These are phyloP conservation scores for Dendroctonus ponderosae DNA, from an alignment of 1,140 invertebrate genomes.

Conservation along the genomic window DNA sequence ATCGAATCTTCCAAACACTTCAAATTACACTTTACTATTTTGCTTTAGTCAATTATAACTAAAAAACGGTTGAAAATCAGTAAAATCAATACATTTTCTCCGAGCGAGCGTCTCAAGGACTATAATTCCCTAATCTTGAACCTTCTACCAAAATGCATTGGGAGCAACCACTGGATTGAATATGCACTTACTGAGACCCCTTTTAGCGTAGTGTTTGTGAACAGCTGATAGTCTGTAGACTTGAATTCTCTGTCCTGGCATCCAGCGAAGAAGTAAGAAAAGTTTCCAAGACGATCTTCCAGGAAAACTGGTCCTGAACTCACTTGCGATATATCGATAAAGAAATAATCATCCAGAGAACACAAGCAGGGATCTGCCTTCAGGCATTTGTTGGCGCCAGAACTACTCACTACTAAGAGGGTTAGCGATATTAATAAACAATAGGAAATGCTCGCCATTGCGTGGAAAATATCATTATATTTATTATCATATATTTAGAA, in stretches of 20 bases:
- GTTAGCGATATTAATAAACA: not conserved
- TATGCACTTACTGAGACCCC: slow-evolving; percentile 11
- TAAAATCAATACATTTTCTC: not conserved
- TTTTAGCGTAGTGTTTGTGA: slow-evolving; percentile 1
- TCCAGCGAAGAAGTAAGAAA: slow-evolving; percentile 36
- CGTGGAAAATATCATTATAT: slow-evolving; percentile 8
- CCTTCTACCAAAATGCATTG: too few species aligned
- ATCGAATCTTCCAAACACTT: too few species aligned
- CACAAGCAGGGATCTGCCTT: slow-evolving; percentile 25
- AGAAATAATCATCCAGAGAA: slow-evolving; percentile 28
- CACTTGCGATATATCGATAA: slow-evolving; percentile 25
- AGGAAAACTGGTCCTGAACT: slow-evolving; percentile 5
- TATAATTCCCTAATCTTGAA: too few species aligned
- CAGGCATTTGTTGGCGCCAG: slow-evolving; percentile 11
- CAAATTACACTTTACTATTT: too few species aligned
- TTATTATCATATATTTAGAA: not conserved
- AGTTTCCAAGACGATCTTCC: slow-evolving; percentile 12
- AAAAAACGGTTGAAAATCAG: not conserved
- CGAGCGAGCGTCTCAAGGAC: too few species aligned
- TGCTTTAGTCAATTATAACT: not conserved
- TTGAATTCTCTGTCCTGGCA: slow-evolving; percentile 25
- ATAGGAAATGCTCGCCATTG: slow-evolving; percentile 16
- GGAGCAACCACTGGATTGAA: too few species aligned
- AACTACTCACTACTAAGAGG: not conserved
- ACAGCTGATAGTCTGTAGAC: not conserved